These are phyloP conservation scores for Plectrocnemia conspersa DNA, from an alignment of 1,140 invertebrate species.

Conservation along the genomic window DNA sequence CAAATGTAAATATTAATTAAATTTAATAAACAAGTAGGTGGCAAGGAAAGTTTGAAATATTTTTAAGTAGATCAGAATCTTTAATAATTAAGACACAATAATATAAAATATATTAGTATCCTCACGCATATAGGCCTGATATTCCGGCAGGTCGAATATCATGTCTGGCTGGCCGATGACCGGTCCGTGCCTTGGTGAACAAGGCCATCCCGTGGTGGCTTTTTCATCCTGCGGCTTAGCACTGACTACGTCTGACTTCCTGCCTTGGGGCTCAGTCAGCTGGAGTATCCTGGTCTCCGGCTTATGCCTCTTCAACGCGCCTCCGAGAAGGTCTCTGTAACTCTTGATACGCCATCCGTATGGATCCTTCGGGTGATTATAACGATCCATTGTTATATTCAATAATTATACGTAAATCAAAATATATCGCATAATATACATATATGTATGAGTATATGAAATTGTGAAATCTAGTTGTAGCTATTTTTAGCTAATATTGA, in stretches of 20 bases:
- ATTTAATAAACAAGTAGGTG: too few species aligned
- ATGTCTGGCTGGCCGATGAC: conserved; percentile 25
- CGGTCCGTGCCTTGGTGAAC: conserved; percentile 23
- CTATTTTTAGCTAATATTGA: too few species aligned
- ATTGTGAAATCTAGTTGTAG: too few species aligned
- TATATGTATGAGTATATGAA: too few species aligned
- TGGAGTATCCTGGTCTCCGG: conserved; percentile 3
- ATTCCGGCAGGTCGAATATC: conserved; percentile 30
- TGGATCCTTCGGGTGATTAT: conserved; percentile 22
- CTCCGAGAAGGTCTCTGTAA: conserved; percentile 8
- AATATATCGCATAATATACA: too few species aligned
- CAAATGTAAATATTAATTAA: too few species aligned
- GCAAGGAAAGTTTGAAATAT: too few species aligned
- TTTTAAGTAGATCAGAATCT: too few species aligned
- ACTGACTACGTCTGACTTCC: background rate
- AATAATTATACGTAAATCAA: too few species aligned
- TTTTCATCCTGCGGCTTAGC: background rate
- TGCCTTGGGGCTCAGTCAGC: background rate
- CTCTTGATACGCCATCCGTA: conserved; percentile 11
- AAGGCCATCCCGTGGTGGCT: conserved; percentile 15
- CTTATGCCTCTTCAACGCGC: background rate
- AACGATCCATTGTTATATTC: too few species aligned
- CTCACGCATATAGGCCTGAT: conserved; percentile 28
- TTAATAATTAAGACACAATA: conserved; percentile 1
- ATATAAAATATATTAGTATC: too few species aligned